Evolutionary conservation across 37 sponge, comb jelly and placozoan genomes (phyloP).

Genomic region (Mnemiopsis leidyi): DNA sequence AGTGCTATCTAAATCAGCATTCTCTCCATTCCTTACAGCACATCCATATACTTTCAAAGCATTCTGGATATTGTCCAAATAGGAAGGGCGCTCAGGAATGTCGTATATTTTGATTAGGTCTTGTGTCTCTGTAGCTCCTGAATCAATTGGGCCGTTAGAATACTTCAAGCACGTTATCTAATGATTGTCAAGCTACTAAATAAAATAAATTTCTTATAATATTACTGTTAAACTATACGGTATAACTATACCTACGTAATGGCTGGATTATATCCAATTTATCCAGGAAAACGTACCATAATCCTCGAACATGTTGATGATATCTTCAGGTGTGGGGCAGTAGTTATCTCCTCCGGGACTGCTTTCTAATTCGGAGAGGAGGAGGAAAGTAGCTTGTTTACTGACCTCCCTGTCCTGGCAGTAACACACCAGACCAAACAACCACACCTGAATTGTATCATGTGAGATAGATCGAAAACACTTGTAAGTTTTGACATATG

Average conservation of each 20-base stretch:
- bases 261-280: no score
- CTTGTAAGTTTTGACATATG: no score
- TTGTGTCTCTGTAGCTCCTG: background rate
- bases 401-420: background rate
- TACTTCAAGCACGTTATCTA: no score
- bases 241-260: no score
- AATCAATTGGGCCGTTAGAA: no score
- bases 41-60: background rate
- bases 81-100: background rate
- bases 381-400: background rate
- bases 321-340: background rate
- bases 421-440: slow-evolving; percentile 39
- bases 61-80: background rate
- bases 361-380: background rate
- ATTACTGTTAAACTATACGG: no score
- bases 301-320: background rate
- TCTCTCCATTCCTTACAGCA: background rate
- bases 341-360: background rate
- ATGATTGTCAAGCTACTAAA: no score
- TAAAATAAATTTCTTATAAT: no score
- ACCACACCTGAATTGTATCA: slow-evolving; percentile 53
- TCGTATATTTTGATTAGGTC: background rate
- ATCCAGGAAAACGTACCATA: no score
- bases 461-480: no score
- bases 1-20: background rate